Percentiles rank a stretch among this genome's conserved stretches.
Conservation (phyloP, 2,888 invertebrate species). For the Drosophila acutilabella region DNA sequence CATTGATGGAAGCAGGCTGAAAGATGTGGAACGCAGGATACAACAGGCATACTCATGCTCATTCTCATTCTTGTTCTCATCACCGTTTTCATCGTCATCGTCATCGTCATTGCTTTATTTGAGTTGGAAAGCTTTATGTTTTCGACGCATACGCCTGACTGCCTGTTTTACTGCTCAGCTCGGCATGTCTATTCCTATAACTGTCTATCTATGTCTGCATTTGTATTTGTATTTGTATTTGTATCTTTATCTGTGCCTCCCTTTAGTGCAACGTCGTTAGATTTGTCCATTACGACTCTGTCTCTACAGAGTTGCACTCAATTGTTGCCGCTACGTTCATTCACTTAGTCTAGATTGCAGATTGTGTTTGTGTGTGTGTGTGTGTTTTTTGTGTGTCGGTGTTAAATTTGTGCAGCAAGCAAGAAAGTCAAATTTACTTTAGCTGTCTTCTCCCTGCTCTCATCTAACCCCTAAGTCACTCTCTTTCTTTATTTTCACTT, state of each 20-base stretch:
- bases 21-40: constrained; percentile 33
- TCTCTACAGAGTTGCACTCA: constrained; percentile 66
- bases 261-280: constrained; percentile 71
- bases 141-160: constrained; percentile 64
- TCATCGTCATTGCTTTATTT: constrained; percentile 62
- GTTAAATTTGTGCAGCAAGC: constrained; percentile 71
- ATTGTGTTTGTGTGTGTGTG: constrained; percentile 21
- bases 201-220: constrained; percentile 22
- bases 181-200: constrained; percentile 38
- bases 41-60: constrained; percentile 13
- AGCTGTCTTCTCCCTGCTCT: constrained; percentile 13
- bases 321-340: constrained; percentile 47
- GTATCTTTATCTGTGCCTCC: constrained; percentile 19
- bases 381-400: constrained; percentile 35
- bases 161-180: constrained; percentile 52
- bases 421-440: constrained; percentile 72
- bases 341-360: constrained; percentile 56
- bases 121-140: constrained; percentile 64
- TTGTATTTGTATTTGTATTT: constrained; percentile 6
- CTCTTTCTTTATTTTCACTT: constrained; percentile 6
- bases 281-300: constrained; percentile 73
- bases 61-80: constrained; percentile 12
- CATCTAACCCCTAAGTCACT: background rate
- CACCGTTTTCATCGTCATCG: constrained; percentile 28
- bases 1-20: constrained; percentile 54